Percentiles rank a stretch among this genome's conserved stretches.
phyloP scores from a whole-genome alignment of 1,140 invertebrate species.

The Pectinophora gossypiella region DNA sequence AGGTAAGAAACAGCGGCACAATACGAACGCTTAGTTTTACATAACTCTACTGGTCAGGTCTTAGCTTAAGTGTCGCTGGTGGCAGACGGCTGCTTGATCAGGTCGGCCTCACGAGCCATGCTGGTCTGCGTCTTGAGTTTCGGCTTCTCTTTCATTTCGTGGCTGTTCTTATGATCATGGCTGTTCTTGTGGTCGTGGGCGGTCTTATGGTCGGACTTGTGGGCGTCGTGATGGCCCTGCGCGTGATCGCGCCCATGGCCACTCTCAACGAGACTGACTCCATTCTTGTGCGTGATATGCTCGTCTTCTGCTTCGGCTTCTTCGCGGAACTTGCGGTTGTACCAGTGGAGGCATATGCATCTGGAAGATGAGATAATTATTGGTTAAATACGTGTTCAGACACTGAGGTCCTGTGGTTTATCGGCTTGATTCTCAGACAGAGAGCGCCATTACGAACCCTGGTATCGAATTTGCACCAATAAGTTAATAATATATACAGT shows the following conservation, averaged over 20 bases:
- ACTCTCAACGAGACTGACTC: conserved; percentile 47
- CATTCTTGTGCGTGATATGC: conserved; percentile 36
- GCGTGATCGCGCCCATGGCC: conserved; percentile 16
- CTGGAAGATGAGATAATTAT: conserved; percentile 43
- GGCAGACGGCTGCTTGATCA: conserved; percentile 54
- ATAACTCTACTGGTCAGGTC: conserved; percentile 17
- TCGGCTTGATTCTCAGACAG: no score
- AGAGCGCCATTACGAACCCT: no score
- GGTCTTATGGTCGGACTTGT: conserved; percentile 13
- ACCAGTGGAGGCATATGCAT: conserved; percentile 60
- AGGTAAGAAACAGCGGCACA: conserved; percentile 9
- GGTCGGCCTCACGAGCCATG: conserved; percentile 44
- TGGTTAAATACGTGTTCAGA: no score
- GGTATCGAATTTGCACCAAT: no score
- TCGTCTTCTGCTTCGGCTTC: conserved; percentile 37
- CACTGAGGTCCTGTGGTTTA: no score
- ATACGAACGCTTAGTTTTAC: conserved; percentile 15
- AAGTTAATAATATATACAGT: no score
- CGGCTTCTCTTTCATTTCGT: conserved; percentile 24
- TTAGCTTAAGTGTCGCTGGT: conserved; percentile 55
- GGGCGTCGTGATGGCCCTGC: no score
- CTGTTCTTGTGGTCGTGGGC: conserved; percentile 16
- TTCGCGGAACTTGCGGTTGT: conserved; percentile 43
- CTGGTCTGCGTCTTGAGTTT: conserved; percentile 56
- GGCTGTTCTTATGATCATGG: conserved; percentile 19